Evolutionary conservation across 2,113 vertebrate species (phyloP), one percentile per base, ranked within the genome.

Genomic region (Istiophorus platypterus): DNA sequence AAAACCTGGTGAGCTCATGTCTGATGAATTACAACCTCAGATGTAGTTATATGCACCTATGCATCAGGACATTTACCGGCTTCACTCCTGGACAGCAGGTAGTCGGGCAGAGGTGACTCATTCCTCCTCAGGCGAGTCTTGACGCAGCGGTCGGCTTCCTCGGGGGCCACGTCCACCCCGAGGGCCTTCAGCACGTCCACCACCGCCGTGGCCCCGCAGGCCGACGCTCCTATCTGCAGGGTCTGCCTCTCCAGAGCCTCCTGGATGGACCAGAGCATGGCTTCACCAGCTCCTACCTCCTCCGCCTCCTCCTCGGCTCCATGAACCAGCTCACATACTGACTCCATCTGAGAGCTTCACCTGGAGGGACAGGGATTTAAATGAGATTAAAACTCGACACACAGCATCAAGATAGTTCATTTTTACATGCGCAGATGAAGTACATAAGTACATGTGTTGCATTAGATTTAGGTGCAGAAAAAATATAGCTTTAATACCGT

Each of bases 161-260:
- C 92, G 0, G 94, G 87, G 10, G 67, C 26, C 70, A 91, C 94
- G 0, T 82, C 54, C 22, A 94, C 69, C 2, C 91, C 92, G 27
- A 96, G 94, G n/a, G 90, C 94, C 83, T 92, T 94, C 45, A 96
- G 85, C 7, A 94, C 94, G 27, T 96, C 95, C 82, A 95, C 89
- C 37, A 96, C 92, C 0, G 95, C 95, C 0, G 95, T 96, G 72
- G 94, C 94, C 15, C 95, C 95, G 52, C 95, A 96, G 8, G 94
- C 93, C 0, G 95, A 95, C 0, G 73, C 88, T 9, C 94, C 95
- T 2, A 95, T 95, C 92, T 96, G 95, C 62, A 92, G 79, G 1
- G 94, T 95, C 87, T 95, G 94, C 77, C 88, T 93, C 89, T 94
- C 88, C 42, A 93, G 42, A 1, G 95, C 95, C 88, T 95, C 94